Evolutionary conservation across 2,888 invertebrate species (phyloP), one percentile per base, ranked within the genome.

Genomic region (Omphaloscelis lunosa): DNA sequence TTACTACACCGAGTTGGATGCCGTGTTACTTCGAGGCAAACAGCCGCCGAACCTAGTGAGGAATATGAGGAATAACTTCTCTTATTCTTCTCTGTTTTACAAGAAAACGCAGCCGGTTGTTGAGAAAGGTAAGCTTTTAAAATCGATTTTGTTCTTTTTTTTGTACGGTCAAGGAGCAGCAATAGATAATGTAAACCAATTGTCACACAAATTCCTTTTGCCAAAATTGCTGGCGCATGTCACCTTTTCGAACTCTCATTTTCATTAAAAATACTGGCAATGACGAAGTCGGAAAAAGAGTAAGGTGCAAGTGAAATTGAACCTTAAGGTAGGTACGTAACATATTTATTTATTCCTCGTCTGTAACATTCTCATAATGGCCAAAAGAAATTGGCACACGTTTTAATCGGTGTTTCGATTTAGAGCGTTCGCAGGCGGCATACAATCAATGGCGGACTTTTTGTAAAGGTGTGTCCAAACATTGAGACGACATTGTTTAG

Each of bases 1-100:
- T 62, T 99, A 99, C 93, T 99, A 99, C 92, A 98, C 98, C 23
- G 98, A 99, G 91, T 95, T 99, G 72, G 99, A 99, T 96, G 99
- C 98, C 27, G 98, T 99, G 3, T 94, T 98, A 82, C 95, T 99
- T 56, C 97, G 97, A 86, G 99, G 99, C 0, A 97, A 96, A 67
- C 96, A 96, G 27, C 96, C 97, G n/a, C 90, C 93, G 5, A 93
- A 90, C 65, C 82, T 92, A 27, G 83, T 89, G 7, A 90, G 90
- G 78, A 82, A 79, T 74, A 89, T 91, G 81, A 95, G 92, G 77
- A 95, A 94, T 78, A 94, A 93, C 53, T 94, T 95, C 79, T 82
- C 93, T 5, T 95, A 95, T 80, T 92, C 95, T 0, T 92, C 94
- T 0, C 82, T 94, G 20, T 93, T 94, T 77, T 94, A 91, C 79